Percentiles rank a stretch among this genome's conserved stretches.
Conservation (phyloP, 1,140 invertebrate species). For the Neotoxoptera formosana region DNA sequence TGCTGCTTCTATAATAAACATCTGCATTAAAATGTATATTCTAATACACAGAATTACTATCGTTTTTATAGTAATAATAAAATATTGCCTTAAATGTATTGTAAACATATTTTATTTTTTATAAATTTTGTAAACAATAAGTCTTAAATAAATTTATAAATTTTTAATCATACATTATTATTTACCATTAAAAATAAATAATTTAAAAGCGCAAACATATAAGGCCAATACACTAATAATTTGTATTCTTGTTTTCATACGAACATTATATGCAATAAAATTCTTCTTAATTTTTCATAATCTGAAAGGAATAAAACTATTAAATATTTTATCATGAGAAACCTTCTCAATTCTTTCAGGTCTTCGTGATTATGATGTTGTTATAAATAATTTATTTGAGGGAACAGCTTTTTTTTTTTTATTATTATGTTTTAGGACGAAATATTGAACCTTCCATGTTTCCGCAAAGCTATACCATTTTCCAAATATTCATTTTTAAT, state of each 20-base stretch:
- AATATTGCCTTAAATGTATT: neutral
- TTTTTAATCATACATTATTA: neutral
- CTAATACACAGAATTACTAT: neutral
- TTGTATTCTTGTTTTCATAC: neutral
- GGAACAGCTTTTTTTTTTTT: neutral
- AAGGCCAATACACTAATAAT: neutral
- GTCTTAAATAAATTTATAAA: neutral
- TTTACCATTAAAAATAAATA: neutral
- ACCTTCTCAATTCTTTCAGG: neutral
- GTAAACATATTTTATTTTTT: neutral
- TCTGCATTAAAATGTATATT: neutral
- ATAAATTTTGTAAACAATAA: neutral
- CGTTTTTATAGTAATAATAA: neutral
- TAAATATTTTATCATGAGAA: conserved; percentile 46
- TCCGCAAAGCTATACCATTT: neutral
- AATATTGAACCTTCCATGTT: neutral
- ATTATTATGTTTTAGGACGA: neutral
- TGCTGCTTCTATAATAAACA: neutral
- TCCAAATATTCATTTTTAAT: conserved; percentile 44
- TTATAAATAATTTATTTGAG: conserved; percentile 40
- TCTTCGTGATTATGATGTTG: neutral
- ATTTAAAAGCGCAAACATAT: neutral
- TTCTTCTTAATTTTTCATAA: neutral
- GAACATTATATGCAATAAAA: neutral
- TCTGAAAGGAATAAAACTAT: conserved; percentile 3